These are phyloP conservation scores for Anagrus nilaparvatae DNA, from an alignment of 1,140 invertebrate genomes.

Conservation along the genomic window DNA sequence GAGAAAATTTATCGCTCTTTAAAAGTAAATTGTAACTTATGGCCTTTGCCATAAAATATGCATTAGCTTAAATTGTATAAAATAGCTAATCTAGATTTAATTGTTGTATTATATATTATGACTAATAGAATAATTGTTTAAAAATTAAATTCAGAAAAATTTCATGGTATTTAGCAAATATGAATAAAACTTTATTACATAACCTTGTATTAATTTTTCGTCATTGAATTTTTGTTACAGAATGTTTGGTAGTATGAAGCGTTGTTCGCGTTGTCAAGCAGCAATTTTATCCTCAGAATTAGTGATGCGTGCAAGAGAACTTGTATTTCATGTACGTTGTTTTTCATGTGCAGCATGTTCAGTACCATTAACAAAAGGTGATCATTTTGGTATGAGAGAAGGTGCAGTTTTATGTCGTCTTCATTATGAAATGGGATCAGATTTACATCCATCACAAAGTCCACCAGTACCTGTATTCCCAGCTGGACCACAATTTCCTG, in stretches of 20 bases:
- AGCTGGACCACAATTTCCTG: slow-evolving; percentile 45
- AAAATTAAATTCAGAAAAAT: too few species aligned
- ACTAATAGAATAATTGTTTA: too few species aligned
- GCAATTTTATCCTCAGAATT: slow-evolving; percentile 87
- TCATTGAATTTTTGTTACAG: slow-evolving; percentile 41
- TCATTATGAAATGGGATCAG: slow-evolving; percentile 69
- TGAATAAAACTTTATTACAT: too few species aligned
- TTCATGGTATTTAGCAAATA: too few species aligned
- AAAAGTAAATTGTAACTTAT: too few species aligned
- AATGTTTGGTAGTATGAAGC: slow-evolving; percentile 65
- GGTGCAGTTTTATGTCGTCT: slow-evolving; percentile 71
- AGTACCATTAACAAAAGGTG: slow-evolving; percentile 72
- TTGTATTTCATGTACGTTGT: slow-evolving; percentile 91
- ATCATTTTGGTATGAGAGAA: slow-evolving; percentile 87
- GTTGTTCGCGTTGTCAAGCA: slow-evolving; percentile 80
- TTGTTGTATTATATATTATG: too few species aligned
- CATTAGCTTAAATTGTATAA: too few species aligned
- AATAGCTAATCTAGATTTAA: too few species aligned
- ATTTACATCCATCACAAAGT: slow-evolving; percentile 52
- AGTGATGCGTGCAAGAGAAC: slow-evolving; percentile 87
- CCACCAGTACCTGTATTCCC: slow-evolving; percentile 43
- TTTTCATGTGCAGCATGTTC: slow-evolving; percentile 91
- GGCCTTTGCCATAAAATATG: too few species aligned
- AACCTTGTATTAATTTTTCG: too few species aligned
- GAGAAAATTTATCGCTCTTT: too few species aligned